Evolutionary conservation across 2,888 invertebrate genomes (phyloP), one percentile per base, ranked within the genome.

Genomic region (Timema cristinae): DNA sequence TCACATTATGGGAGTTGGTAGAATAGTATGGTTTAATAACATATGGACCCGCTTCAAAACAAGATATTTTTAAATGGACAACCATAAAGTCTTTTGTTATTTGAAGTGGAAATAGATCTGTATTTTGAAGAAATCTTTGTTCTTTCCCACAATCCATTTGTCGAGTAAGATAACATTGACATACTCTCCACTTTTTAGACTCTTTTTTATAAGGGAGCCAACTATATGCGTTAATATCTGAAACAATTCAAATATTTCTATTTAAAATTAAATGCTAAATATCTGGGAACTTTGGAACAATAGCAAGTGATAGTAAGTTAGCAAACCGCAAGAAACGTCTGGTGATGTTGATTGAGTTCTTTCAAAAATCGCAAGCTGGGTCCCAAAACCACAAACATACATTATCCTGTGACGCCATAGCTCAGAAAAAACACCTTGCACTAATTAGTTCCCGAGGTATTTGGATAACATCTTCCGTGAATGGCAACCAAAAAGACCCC

Each of bases 401-500:
- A 63, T 48, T 9, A 63, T 63, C 32, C 16, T 8, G 63, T 9
- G 32, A 8, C 63, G 9, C 63, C 63, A 63, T 4, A 63, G 8
- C 63, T 15, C 63, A 8, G 6, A 9, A 9, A 15, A 5, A 13
- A n/a, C 63, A 6, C 11, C 63, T 9, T 13, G 63, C 47, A 63
- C 63, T 5, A 6, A n/a, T 48, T 7, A 10, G 11, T 9, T 32
- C 16, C 9, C 7, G 32, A 32, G 32, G 32, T 32, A 63, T 32
- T 32, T 32, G 32, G 32, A 32, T 32, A 32, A 32, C 32, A 32
- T 32, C 32, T 32, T 32, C 32, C 32, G 7, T 13, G 47, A 9
- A 48, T 47, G 10, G 48, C 63, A 32, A 63, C 63, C 63, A 63
- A 48, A 48, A 63, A 63, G 11, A 63, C 5, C 16, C 63, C 63